Conservation (phyloP, 2,888 invertebrate genomes). For the Serripes groenlandicus region DNA sequence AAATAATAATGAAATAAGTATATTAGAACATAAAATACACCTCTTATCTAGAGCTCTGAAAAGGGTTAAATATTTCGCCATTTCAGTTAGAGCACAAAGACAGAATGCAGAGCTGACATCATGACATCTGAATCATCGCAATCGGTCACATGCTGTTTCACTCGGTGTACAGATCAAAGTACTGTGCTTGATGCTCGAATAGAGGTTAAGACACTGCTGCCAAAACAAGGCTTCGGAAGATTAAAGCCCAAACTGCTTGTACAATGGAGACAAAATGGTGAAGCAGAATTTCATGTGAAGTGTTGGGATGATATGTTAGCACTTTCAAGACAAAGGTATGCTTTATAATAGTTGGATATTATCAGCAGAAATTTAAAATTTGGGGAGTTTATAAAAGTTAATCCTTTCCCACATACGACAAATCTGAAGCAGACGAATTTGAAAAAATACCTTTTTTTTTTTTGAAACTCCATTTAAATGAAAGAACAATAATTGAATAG, state of each 20-base stretch:
- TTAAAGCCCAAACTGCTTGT: slow-evolving; percentile 56
- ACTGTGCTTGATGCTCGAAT: slow-evolving; percentile 58
- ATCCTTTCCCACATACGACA: no score
- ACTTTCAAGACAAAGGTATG: slow-evolving; percentile 37
- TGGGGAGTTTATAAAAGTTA: no score
- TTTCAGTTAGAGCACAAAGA: no score
- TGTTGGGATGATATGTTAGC: slow-evolving; percentile 70
- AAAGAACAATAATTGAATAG: no score
- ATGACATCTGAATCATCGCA: not conserved
- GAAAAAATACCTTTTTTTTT: not conserved
- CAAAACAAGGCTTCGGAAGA: slow-evolving; percentile 36
- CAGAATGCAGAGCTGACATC: not conserved
- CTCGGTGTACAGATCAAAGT: slow-evolving; percentile 16
- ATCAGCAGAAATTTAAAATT: not conserved
- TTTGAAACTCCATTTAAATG: no score
- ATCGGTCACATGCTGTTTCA: slow-evolving; percentile 29
- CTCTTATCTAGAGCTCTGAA: no score
- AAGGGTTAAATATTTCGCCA: no score
- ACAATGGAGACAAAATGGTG: slow-evolving; percentile 73
- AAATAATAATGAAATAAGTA: no score
- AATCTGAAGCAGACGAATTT: no score
- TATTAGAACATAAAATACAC: no score
- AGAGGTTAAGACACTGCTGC: slow-evolving; percentile 74
- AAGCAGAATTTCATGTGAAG: slow-evolving; percentile 73
- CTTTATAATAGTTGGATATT: not conserved